Base-by-base conservation (phyloP, 2,888 invertebrate genomes). In the Troides helena region DNA sequence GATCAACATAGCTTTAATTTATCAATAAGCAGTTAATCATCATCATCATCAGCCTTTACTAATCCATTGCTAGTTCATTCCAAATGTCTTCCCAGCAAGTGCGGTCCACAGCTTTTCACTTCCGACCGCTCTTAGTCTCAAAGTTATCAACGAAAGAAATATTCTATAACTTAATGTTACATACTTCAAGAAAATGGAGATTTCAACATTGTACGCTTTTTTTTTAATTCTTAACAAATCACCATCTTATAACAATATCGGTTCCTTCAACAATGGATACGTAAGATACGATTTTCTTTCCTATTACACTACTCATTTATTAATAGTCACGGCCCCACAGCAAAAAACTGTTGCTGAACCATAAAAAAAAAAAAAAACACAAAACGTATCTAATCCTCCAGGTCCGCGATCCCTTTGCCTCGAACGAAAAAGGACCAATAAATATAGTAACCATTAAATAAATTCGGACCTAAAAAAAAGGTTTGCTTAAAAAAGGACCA, bases 361-460 rank as follows among this genome's bases (percentile, higher is more conserved):
- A 89, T 89, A 90, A 21, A 21, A 21, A 21, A 89, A 90, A 90
- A 90, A 87, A 85, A 83, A 79, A 81, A 85, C 81, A 89, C 89
- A 88, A 88, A 80, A 78, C 81, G 80, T 86, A 88, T 84, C 85
- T 91, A 91, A 92, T 91, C 92, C 90, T 86, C 85, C 78, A 79
- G 83, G 85, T 83, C 85, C 82, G 84, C 81, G 83, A 84, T 78
- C 82, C 77, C 50, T 69, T 81, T 82, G 86, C 88, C 88, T 88
- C 85, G 83, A 85, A 83, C 80, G 81, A 82, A 87, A 78, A 91
- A 88, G 88, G 85, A 85, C 90, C 80, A 83, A 84, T 81, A 88
- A 84, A 89, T 86, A 88, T 87, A 88, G 88, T 88, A 85, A 89
- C 91, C 87, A 91, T 92, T 91, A 90, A 92, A 90, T 92, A 90